Percentiles rank a stretch among this genome's conserved stretches.
phyloP scores from a whole-genome alignment of 2,113 vertebrate species.

The Dasyprocta punctata region DNA sequence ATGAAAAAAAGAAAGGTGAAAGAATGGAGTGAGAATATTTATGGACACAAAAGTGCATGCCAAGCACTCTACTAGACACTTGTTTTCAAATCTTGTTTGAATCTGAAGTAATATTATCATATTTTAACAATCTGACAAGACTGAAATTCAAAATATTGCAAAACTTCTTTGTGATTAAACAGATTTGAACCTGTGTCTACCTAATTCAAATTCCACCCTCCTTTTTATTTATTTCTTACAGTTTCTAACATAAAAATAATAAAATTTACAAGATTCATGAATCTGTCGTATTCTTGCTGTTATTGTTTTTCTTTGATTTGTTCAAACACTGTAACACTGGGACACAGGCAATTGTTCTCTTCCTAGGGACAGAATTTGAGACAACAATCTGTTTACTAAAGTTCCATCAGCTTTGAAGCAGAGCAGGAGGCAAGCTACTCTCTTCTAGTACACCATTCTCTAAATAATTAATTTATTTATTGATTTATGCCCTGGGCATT shows the following conservation, averaged over 20 bases:
- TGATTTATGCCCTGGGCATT: background rate
- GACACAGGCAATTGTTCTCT: background rate
- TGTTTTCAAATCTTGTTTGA: background rate
- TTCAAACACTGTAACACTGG: background rate
- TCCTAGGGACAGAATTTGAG: background rate
- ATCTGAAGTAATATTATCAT: background rate
- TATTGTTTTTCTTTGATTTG: constrained; percentile 4
- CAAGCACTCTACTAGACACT: background rate
- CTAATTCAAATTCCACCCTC: background rate
- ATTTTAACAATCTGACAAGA: background rate
- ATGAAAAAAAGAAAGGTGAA: background rate
- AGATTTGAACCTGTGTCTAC: background rate
- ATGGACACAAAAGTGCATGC: background rate
- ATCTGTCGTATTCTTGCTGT: background rate
- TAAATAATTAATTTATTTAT: background rate
- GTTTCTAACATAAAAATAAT: constrained; percentile 16
- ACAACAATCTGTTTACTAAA: background rate
- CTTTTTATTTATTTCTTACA: background rate
- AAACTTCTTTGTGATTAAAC: background rate
- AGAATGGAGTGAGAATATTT: background rate
- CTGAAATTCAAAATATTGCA: background rate
- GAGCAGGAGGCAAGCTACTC: background rate
- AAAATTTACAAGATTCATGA: background rate
- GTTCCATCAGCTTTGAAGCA: background rate
- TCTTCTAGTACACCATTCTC: background rate